A percentile compares a stretch with the other conserved stretches of the same genome.
phyloP scores from a whole-genome alignment of 2,113 vertebrate genomes.

The Grammomys surdaster region DNA sequence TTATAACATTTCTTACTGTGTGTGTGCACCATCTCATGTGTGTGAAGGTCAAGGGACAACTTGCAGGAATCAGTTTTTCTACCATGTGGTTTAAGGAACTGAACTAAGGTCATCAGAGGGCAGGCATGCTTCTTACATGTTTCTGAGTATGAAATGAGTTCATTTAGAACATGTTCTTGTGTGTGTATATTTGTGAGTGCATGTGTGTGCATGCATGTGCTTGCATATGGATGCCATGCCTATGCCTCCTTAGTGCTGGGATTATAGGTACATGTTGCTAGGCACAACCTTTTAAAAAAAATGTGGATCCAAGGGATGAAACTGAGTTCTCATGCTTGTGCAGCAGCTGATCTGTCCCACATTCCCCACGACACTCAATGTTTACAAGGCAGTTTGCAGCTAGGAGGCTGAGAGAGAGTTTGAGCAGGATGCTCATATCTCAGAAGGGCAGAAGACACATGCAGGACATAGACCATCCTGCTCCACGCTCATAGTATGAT shows the following conservation, averaged over 20 bases:
- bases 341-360: not conserved
- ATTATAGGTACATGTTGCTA: not conserved
- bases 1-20: not conserved
- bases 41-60: not conserved
- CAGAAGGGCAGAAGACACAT: no score
- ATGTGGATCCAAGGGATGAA: not conserved
- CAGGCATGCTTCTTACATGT: no score
- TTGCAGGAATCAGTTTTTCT: not conserved
- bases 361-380: not conserved
- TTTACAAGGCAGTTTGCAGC: not conserved
- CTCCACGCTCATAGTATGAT: not conserved
- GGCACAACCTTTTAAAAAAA: not conserved
- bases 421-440: accelerated
- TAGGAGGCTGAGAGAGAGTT: not conserved
- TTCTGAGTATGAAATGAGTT: no score
- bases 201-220: not conserved
- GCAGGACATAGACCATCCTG: no score
- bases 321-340: not conserved
- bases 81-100: not conserved
- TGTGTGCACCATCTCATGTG: not conserved
- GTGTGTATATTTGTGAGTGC: not conserved
- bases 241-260: not conserved
- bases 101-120: no score
- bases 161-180: no score
- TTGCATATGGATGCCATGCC: no score